Base-by-base conservation (phyloP, 1,140 invertebrate genomes). In the Micrasema minimum region DNA sequence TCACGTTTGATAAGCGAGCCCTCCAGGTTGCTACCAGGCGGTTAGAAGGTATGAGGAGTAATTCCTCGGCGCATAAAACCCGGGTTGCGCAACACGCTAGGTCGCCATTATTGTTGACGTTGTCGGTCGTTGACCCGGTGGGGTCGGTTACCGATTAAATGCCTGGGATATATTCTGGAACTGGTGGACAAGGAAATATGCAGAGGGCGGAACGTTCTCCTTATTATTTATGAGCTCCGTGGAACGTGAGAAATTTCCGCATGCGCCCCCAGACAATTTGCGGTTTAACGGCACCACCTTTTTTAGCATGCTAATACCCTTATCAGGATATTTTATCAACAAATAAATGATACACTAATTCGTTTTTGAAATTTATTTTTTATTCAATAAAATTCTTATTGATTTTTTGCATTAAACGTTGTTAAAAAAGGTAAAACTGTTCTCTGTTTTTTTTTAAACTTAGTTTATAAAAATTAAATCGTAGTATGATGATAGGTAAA, bases 101-200 rank as follows among this genome's bases (percentile, higher is more conserved):
- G 43, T 12, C 38, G 57, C 55, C 59, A 64, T 64, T 64, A 64
- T 64, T 72, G 71, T 72, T 72, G 71, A 62, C 65, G 43, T 22
- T 53, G 65, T 62, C 55, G 71, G 65, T 68, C 71, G 57, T 67
- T 38, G 71, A 55, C 55, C 48, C 55, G 31, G 23, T 31, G 23
- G 45, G 57, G 55, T 72, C 71, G 59, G 45, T 37, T 65, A 35
- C 71, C 71, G 71, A 72, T 72, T 72, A 68, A 71, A 37, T 41
- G 55, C 9, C 55, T 46, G 43, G 66, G 66, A 35, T 45, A 35
- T 45, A 67, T 67, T 67, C 67, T 26, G 51, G 43, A 59, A 22
- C 37, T 22, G 20, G 38, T 31, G 43, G 20, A 48, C 61, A 64
- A 64, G 61, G 14, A 26, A 46, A 45, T 64, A 64, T 64, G 45